Percentiles rank a stretch among this genome's conserved stretches.
Evolutionary conservation across 2,797 vertebrate species (phyloP).

Genomic region (Gymnodraco acuticeps): DNA sequence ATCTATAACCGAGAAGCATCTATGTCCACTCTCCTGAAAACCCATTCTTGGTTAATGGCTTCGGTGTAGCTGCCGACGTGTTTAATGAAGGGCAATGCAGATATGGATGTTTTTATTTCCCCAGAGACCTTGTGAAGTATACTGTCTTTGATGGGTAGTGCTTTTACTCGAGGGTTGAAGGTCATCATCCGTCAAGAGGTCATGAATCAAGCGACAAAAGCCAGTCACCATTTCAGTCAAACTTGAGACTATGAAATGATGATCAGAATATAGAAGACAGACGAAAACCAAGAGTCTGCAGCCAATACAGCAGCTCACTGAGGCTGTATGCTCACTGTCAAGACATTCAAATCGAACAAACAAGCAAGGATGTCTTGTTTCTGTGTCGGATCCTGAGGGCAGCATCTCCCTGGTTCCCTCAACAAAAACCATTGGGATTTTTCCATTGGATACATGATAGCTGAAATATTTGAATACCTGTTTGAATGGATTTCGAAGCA

Average conservation of each 20-base stretch:
- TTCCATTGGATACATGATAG: too few species aligned
- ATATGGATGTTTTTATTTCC: constrained; percentile 29
- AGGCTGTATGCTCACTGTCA: too few species aligned
- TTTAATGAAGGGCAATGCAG: constrained; percentile 22
- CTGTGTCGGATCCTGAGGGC: too few species aligned
- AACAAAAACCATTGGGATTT: too few species aligned
- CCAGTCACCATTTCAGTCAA: not conserved
- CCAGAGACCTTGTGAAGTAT: constrained; percentile 19
- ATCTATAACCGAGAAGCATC: constrained; percentile 33
- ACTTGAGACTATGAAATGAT: too few species aligned
- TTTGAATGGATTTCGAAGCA: not conserved
- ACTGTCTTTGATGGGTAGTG: not conserved
- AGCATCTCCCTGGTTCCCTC: too few species aligned
- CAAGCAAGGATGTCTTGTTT: too few species aligned
- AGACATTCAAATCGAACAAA: too few species aligned
- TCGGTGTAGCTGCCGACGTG: constrained; percentile 8
- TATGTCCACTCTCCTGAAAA: not conserved
- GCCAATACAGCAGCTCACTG: too few species aligned
- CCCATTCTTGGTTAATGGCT: constrained; percentile 30
- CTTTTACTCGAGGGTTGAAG: constrained; percentile 17
- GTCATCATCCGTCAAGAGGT: constrained; percentile 18
- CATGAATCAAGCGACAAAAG: not conserved
- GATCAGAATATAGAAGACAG: too few species aligned
- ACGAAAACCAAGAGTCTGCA: too few species aligned
- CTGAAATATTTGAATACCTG: not conserved